These are phyloP conservation scores for Knipowitschia caucasica DNA, from an alignment of 2,797 vertebrate genomes.

Conservation along the genomic window DNA sequence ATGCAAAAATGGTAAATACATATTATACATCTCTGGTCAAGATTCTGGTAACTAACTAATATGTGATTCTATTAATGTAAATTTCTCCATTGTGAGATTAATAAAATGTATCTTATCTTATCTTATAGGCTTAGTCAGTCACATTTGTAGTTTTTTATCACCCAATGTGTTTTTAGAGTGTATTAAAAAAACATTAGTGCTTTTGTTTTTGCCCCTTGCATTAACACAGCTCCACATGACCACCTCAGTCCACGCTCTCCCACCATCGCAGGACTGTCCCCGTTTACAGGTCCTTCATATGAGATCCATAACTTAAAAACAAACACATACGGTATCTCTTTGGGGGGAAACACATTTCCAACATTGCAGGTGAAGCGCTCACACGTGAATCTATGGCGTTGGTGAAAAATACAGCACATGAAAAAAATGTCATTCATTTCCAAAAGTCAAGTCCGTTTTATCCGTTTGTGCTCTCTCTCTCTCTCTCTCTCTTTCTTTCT, in stretches of 20 bases:
- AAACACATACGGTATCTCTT: too few species aligned
- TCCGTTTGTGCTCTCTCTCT: neutral
- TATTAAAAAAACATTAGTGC: neutral
- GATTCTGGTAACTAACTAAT: too few species aligned
- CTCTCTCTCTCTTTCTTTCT: neutral
- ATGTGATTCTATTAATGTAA: too few species aligned
- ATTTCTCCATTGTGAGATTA: too few species aligned
- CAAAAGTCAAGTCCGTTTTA: neutral
- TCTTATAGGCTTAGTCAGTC: too few species aligned
- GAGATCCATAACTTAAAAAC: neutral
- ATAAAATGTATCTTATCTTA: too few species aligned
- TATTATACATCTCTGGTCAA: too few species aligned
- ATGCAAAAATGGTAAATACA: too few species aligned
- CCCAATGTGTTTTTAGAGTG: too few species aligned
- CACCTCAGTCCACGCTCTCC: neutral
- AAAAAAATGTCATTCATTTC: neutral
- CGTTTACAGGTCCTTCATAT: neutral
- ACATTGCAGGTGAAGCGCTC: neutral
- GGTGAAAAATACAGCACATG: neutral
- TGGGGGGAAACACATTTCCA: too few species aligned
- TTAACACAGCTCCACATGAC: neutral
- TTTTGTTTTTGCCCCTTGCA: neutral
- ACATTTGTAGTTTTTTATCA: too few species aligned
- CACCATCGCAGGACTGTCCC: neutral
- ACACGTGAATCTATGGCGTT: neutral